Evolutionary conservation across 1,140 invertebrate genomes (phyloP), one percentile per base, ranked within the genome.

Genomic region (Caenorhabditis latens): DNA sequence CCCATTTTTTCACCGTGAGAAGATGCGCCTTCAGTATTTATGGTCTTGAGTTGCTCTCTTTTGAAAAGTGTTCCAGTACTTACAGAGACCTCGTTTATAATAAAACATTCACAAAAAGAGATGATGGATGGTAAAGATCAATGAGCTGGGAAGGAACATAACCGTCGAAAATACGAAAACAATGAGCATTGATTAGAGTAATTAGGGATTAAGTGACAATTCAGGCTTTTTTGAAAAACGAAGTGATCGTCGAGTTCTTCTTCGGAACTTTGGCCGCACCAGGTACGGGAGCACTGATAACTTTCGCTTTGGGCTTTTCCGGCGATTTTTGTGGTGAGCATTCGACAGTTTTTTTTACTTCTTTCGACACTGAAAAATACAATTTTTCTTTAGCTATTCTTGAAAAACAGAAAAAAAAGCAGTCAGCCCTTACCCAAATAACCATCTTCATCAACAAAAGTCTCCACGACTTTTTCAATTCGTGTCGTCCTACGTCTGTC

Each of bases 391-490:
- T 0, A 9, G 40, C 32, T 21, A 67, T 6, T 5, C 13, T 32
- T 32, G 2, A 32, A 32, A 14, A 32, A 9, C 24, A 14, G 40
- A 42, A 42, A 14, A 40, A 4, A n/a, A n/a, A n/a, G n/a, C 16
- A 53, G 16, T 11, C 5, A 61, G 46, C 13, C 6, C 46, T 19
- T 19, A 79, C 71, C 71, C n/a, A 79, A 79, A 79, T 79, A 79
- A 4, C 71, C 71, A 50, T 79, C 71, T 79, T 79, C 71, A 50
- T 79, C 71, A 11, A 79, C 71, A 50, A 53, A 79, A 13, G 71
- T 50, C 46, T 79, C 71, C 13, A 79, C 71, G 24, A 79, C 46
- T n/a, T 79, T 79, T 79, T 79, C 71, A n/a, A 79, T 79, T 79
- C 71, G n/a, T 24, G 71, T 79, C 13, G 71, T 79, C 53, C 71